Percentiles rank a stretch among this genome's conserved stretches.
Conservation (phyloP, 2,113 vertebrate species). For the Phocoena sinus region DNA sequence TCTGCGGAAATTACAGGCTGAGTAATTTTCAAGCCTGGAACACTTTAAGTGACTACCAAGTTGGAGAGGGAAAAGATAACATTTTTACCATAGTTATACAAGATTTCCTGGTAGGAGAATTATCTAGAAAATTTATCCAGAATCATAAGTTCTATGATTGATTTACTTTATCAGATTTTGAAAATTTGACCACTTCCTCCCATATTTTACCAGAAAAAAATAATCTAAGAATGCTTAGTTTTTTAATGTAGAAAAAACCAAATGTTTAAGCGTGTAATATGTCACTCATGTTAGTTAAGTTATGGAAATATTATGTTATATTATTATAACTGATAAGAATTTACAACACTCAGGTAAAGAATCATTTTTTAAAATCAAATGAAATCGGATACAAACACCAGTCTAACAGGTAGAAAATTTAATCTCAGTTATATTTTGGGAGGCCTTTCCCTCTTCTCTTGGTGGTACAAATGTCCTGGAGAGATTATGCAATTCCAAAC, state of each 20-base stretch:
- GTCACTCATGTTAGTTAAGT: not conserved
- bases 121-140: not conserved
- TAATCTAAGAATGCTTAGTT: not conserved
- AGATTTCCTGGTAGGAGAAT: not conserved
- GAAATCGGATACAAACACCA: not conserved
- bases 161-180: not conserved
- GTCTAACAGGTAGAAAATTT: not conserved
- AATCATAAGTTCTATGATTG: not conserved
- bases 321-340: not conserved
- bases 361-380: slow-evolving; percentile 10
- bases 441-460: not conserved
- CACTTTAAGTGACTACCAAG: not conserved
- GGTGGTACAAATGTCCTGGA: not conserved
- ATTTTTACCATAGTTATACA: not conserved
- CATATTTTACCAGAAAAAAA: not conserved
- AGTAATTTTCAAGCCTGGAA: slow-evolving; percentile 20
- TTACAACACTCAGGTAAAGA: not conserved
- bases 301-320: not conserved
- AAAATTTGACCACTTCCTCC: not conserved
- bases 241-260: not conserved
- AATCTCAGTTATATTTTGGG: not conserved
- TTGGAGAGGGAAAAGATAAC: not conserved
- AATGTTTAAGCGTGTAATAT: not conserved
- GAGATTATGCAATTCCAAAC: not conserved
- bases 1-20: not conserved